phyloP scores from a whole-genome alignment of 2,113 vertebrate genomes.

The Ascaphus truei region DNA sequence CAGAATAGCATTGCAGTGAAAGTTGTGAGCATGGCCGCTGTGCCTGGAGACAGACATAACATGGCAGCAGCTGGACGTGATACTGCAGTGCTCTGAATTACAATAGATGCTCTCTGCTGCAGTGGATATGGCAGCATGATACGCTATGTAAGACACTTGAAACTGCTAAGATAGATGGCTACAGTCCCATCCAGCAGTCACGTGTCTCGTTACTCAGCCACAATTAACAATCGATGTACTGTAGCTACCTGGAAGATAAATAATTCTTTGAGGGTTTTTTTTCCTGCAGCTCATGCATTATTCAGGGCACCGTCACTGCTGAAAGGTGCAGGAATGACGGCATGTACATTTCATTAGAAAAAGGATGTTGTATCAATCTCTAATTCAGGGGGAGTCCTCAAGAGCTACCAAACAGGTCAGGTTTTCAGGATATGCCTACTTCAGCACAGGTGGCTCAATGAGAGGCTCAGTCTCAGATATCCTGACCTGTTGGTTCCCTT shows the following conservation, averaged over 20 bases:
- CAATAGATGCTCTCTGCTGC: background rate
- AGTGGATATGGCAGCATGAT: background rate
- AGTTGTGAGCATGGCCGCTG: background rate
- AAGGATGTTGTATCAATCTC: too few relatives aligned
- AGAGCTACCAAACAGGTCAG: too few relatives aligned
- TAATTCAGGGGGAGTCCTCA: too few relatives aligned
- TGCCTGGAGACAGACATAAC: slow-evolving; percentile 11
- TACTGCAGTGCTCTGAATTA: slow-evolving; percentile 22
- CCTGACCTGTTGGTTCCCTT: too few relatives aligned
- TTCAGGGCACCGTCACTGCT: slow-evolving; percentile 10
- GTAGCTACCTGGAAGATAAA: background rate
- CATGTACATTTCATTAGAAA: background rate
- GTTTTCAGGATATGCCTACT: too few relatives aligned
- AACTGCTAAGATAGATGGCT: background rate
- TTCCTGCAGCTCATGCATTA: slow-evolving; percentile 28
- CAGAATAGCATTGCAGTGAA: background rate
- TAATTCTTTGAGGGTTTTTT: background rate
- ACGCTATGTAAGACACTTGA: background rate
- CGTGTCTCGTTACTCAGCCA: background rate
- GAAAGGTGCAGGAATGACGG: slow-evolving; percentile 14
- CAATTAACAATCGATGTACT: background rate
- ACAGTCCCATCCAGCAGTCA: background rate
- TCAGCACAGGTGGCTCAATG: too few relatives aligned
- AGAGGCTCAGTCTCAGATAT: too few relatives aligned
- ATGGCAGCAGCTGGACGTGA: slow-evolving; percentile 10